Conservation (phyloP, 1,140 invertebrate species). For the Polypedilum pembai region DNA sequence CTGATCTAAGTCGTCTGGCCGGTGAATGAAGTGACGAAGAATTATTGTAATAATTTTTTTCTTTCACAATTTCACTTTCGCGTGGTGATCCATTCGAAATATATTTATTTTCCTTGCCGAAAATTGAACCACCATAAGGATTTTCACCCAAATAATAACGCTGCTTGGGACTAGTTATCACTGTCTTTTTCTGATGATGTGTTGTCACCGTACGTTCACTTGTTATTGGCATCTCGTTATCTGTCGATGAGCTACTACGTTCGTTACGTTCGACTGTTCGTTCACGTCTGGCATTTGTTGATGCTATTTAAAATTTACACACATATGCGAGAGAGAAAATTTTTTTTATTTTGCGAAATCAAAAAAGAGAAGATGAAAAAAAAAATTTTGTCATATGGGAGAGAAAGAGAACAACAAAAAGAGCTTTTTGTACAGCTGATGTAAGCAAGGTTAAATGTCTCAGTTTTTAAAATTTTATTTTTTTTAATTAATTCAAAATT, state of each 20-base stretch:
- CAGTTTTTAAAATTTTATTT: too few species aligned
- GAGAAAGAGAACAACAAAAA: not conserved
- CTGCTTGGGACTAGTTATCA: slow-evolving; percentile 52
- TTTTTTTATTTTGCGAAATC: not conserved
- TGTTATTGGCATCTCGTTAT: slow-evolving; percentile 30
- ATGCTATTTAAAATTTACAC: slow-evolving; percentile 12
- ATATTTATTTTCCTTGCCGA: slow-evolving; percentile 71
- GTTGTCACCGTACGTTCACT: slow-evolving; percentile 20
- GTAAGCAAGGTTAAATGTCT: too few species aligned
- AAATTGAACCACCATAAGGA: slow-evolving; percentile 70
- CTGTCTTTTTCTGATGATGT: slow-evolving; percentile 15
- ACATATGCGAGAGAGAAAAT: slow-evolving; percentile 21
- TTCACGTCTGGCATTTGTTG: slow-evolving; percentile 35
- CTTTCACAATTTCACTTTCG: slow-evolving; percentile 31
- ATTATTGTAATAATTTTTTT: slow-evolving; percentile 23
- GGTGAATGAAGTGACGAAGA: not conserved
- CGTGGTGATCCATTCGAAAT: slow-evolving; percentile 46
- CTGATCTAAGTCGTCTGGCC: not conserved
- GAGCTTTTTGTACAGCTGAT: not conserved
- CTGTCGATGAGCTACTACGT: slow-evolving; percentile 30
- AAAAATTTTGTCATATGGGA: not conserved
- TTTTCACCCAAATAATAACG: slow-evolving; percentile 76
- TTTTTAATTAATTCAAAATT: too few species aligned
- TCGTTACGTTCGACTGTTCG: slow-evolving; percentile 29
- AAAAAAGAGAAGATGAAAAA: not conserved